phyloP scores from a whole-genome alignment of 2,797 vertebrate genomes.

The Melopsittacus undulatus region DNA sequence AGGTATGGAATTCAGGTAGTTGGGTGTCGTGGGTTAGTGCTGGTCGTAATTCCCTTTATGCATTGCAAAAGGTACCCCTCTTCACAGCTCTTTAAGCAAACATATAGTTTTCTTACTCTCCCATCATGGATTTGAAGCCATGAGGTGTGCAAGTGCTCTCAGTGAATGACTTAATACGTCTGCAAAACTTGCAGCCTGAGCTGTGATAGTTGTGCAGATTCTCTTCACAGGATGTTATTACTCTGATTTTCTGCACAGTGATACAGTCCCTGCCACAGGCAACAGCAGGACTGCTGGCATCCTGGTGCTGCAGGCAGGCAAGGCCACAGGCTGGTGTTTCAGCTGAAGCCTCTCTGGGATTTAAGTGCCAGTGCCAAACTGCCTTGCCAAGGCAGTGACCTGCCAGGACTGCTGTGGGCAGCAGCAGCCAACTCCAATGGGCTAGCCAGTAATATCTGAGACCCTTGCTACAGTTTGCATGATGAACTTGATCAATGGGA shows the following conservation, averaged over 20 bases:
- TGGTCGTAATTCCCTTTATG: fast-evolving
- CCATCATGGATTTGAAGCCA: fast-evolving
- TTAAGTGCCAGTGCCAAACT: background rate
- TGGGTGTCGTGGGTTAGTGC: fast-evolving
- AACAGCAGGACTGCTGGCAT: background rate
- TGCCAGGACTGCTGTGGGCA: background rate
- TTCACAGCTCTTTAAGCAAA: background rate
- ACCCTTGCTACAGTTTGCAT: fast-evolving
- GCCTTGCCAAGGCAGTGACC: background rate
- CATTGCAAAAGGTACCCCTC: fast-evolving
- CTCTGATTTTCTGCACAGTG: fast-evolving
- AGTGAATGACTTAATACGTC: fast-evolving
- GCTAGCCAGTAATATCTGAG: fast-evolving
- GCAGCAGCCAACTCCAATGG: background rate
- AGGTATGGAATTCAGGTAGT: background rate
- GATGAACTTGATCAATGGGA: background rate
- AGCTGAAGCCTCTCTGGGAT: background rate
- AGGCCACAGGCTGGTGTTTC: background rate
- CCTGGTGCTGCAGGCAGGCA: background rate
- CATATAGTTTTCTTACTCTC: fast-evolving
- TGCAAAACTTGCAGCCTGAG: no score
- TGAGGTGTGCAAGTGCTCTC: fast-evolving
- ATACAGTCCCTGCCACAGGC: background rate
- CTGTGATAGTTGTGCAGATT: background rate
- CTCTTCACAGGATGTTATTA: fast-evolving